Evolutionary conservation across 1,140 invertebrate genomes (phyloP).

Genomic region (Laodelphax striatellus): DNA sequence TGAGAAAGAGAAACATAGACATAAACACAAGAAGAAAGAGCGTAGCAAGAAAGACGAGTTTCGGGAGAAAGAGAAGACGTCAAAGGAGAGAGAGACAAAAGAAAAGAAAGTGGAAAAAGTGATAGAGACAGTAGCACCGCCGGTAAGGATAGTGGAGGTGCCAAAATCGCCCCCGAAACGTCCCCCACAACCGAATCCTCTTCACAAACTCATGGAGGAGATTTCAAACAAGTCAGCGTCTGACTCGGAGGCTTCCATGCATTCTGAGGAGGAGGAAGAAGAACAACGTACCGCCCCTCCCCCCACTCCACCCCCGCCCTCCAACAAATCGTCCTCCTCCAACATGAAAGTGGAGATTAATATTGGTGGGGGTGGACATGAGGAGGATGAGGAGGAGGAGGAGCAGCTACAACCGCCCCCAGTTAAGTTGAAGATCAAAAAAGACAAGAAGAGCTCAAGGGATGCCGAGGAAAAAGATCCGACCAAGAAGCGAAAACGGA

Average conservation of each 20-base stretch:
- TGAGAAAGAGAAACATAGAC: slow-evolving; percentile 32
- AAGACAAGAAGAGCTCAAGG: slow-evolving; percentile 16
- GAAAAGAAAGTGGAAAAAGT: slow-evolving; percentile 24
- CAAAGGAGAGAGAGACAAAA: slow-evolving; percentile 26
- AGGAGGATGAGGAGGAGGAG: slow-evolving; percentile 14
- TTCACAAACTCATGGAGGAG: slow-evolving; percentile 9
- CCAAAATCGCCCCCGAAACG: slow-evolving; percentile 16
- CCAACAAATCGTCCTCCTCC: background rate
- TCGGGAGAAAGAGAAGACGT: slow-evolving; percentile 28
- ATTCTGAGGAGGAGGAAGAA: slow-evolving; percentile 12
- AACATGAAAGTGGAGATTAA: background rate
- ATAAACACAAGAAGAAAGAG: slow-evolving; percentile 42
- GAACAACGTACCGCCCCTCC: background rate
- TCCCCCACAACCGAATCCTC: background rate
- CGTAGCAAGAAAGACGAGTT: slow-evolving; percentile 28
- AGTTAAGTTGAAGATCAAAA: slow-evolving; percentile 2
- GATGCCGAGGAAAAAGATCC: slow-evolving; percentile 15
- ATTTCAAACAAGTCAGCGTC: slow-evolving; percentile 11
- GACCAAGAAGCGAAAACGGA: slow-evolving; percentile 23
- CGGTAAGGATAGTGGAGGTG: slow-evolving; percentile 2
- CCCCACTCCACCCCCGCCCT: slow-evolving; percentile 7
- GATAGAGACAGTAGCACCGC: slow-evolving; percentile 14
- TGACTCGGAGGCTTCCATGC: slow-evolving; percentile 15
- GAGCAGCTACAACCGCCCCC: background rate
- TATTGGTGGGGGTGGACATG: slow-evolving; percentile 12